phyloP scores from a whole-genome alignment of 2,888 invertebrate genomes.

The Drosophila lutescens region DNA sequence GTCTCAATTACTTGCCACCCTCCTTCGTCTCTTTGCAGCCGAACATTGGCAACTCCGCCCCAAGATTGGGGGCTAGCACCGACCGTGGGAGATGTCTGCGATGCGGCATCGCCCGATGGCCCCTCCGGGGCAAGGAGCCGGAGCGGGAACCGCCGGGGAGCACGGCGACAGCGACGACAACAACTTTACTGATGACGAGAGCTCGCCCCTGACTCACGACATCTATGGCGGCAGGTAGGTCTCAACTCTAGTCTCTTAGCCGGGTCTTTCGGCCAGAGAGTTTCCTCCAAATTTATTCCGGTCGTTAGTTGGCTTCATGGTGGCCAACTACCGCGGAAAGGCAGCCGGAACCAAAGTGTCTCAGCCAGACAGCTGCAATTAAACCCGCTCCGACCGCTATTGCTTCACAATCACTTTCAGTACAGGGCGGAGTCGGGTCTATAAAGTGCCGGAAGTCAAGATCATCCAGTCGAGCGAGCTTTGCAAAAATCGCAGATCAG shows the following conservation, averaged over 20 bases:
- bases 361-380: constrained; percentile 50
- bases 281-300: constrained; percentile 59
- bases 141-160: constrained; percentile 81
- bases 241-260: background rate
- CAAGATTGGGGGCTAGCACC: constrained; percentile 49
- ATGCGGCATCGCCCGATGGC: constrained; percentile 87
- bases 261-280: constrained; percentile 9
- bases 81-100: constrained; percentile 86
- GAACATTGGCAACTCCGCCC: constrained; percentile 19
- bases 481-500: constrained; percentile 14
- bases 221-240: constrained; percentile 95
- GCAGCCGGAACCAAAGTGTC: constrained; percentile 60
- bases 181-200: constrained; percentile 94
- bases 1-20: constrained; percentile 22
- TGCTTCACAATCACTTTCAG: constrained; percentile 57
- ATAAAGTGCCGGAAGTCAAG: constrained; percentile 60
- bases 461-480: constrained; percentile 26
- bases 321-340: constrained; percentile 16
- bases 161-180: constrained; percentile 88
- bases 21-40: constrained; percentile 23
- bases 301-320: constrained; percentile 33
- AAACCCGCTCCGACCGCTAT: constrained; percentile 47
- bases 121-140: constrained; percentile 55
- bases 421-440: constrained; percentile 45
- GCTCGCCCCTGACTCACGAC: constrained; percentile 93